Base-by-base conservation (phyloP, 2,797 vertebrate genomes). In the Selene dorsalis region DNA sequence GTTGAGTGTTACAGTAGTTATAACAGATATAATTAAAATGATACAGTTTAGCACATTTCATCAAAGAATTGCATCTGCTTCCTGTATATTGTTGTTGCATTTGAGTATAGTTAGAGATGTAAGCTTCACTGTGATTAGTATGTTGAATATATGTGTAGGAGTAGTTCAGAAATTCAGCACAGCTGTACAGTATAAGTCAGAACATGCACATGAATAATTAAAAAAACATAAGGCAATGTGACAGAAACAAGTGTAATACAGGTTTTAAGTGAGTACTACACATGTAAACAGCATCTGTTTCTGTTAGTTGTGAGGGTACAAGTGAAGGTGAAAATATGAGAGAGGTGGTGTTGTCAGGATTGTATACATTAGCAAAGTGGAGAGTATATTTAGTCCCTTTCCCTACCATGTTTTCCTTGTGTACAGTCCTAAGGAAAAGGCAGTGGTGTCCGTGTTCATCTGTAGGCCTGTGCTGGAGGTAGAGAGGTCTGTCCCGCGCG, bases 341-440 rank as follows among this genome's bases (percentile, higher is more conserved):
- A 72, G 18, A 74, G 7, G 30, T 70, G 59, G 18, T 66, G 53
- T 32, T 58, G 47, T 62, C 52, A 18, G 55, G 17, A 58, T 11
- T 30, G 56, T 73, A 48, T 39, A 60, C 8, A 55, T 62, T 30
- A 59, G 71, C 16, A 67, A 73, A 65, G 47, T 75, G 75, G 2
- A 4, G 59, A 61, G 82, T 77, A 78, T 76, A 16, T 77, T 38
- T 14, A 47, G 2, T 56, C 24, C 39, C 17, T 50, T 57, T 43
- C 73, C 94, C 91, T 90, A 95, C 95, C 95, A 95, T 95, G 85
- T 92, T 95, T 92, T 84, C 86, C 84, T 79, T 48, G 67, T 58
- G 68, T 85, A 45, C 69, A 45, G 78, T 82, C 84, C 82, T 69
- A 69, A 76, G 80, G 84, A 79, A 81, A 80, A 62, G 52, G 73